Evolutionary conservation across 2,797 vertebrate species (phyloP), one percentile per base, ranked within the genome.

Genomic region (Hafferia zeledoni): DNA sequence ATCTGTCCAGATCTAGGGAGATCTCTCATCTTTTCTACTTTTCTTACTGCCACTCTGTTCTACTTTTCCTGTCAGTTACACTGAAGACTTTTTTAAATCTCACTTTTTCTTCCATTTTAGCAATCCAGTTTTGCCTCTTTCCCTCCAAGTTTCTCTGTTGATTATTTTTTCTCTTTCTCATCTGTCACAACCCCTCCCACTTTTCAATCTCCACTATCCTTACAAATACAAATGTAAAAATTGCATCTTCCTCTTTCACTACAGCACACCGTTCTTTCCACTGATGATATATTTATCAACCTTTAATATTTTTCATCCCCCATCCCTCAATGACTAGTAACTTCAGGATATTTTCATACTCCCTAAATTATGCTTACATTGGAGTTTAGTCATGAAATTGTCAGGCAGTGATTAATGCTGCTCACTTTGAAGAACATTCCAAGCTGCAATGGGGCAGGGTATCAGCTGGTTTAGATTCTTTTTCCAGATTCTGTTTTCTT

Each of bases 361-460:
- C 19, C 13, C 80, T 87, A 85, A 77, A 83, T 83, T 83, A 70
- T 85, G 37, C 46, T 95, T 93, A 35, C 56, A 27, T 35, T 93
- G 80, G 83, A 87, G 18, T 69, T 93, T 33, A 94, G 57, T 86
- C 77, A 79, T 31, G 22, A 39, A 93, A 89, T 43, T 95, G 77
- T 94, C 86, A 83, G 61, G 59, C 43, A 72, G 35, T 76, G 39
- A 68, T 47, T 76, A 78, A 59, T 72, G 55, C 22, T 39, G 13
- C n/a, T 89, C 4, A 12, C 83, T 92, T 92, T 90, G 63, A 93
- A 90, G 74, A 82, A 49, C 3, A 69, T 5, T 80, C 64, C 75
- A 85, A 87, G 30, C 16, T 89, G 17, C 27, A 93, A 9, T 30
- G 31, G 47, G 11, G 49, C 47, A 59, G 19, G 6, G 14, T 59